Evolutionary conservation across 2,888 invertebrate species (phyloP), one percentile per base, ranked within the genome.

Genomic region (Pristionchus arcanus): DNA sequence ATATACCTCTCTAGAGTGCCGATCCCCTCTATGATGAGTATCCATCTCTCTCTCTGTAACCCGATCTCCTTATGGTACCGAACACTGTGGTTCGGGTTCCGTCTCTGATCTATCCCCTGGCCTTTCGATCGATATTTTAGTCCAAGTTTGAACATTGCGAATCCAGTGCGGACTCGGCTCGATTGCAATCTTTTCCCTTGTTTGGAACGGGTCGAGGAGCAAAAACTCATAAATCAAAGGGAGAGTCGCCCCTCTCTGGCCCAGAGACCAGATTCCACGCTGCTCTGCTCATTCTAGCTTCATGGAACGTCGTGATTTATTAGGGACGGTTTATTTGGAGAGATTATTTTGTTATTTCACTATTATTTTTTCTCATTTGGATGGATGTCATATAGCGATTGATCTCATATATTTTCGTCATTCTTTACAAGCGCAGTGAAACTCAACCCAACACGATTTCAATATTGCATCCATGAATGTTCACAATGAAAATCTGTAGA

Each of bases 191-290:
- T 74, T 3, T 74, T 81, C 81, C 81, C 49, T 81, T 53, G 81
- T 81, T 81, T 28, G 15, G 49, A 81, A 81, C 81, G 49, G 77
- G 25, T 15, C 63, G 63, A 34, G 71, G 34, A 11, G 42, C 77
- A 81, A 42, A 81, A 81, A 81, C 81, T 81, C 81, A 81, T 81
- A 81, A 42, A 81, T 81, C 81, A 53, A 71, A 42, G 74, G 74
- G 42, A 37, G 16, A 0, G 5, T 16, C 28, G 4, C 13, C 77
- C 25, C 77, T n/a, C 42, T 7, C 25, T 49, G n/a, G 53, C 15
- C 77, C 68, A 37, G 63, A 63, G 74, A 74, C 74, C 74, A 74
- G 74, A 74, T 74, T 74, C 21, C 74, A 34, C 74, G 34, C 63
- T 55, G 55, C 55, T 63, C n/a, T 21, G 5, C n/a, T 25, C 63